Base-by-base conservation (phyloP, 2,888 invertebrate genomes). In the Drosophila conformis region DNA sequence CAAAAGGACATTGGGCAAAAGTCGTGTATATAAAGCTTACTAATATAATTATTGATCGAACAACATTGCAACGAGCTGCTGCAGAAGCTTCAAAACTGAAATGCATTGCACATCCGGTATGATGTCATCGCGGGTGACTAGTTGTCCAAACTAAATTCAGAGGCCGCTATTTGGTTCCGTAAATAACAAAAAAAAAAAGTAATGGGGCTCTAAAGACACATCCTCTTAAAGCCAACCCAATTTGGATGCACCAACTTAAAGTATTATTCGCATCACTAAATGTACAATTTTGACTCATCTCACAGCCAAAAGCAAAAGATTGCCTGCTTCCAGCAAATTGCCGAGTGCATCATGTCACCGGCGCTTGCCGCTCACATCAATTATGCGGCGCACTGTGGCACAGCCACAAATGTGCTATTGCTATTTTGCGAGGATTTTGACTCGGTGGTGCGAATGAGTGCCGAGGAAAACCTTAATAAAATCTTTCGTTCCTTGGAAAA, bases 381-480 rank as follows among this genome's bases (percentile, higher is more conserved):
- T 89, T 95, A 95, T 90, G 93, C 94, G 8, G 94, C 95, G 80
- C 94, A 96, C 79, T 94, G 97, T 53, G 95, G 96, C 75, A 94
- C 95, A 83, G 95, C 96, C 3, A 95, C 97, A 69, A 96, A 96
- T 93, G 95, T 95, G 38, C 94, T 97, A 73, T 93, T 97, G 58
- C 94, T 94, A 49, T 94, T 96, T 63, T 96, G 96, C 91, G 96
- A 97, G 93, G 97, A 97, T 92, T 92, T 94, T 2, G 97, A 97
- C 91, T 95, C 96, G 4, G 96, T 97, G 92, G 95, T 97, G 35
- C 94, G 97, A 68, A 96, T 97, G 94, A 95, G 96, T 59, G 97
- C 97, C 51, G 97, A 97, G 91, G 97, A 97, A 93, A 96, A 96
- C 88, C 93, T 97, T 2, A 97, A 97, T 91, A 94, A 95, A 91